phyloP scores from a whole-genome alignment of 1,140 invertebrate genomes.

The Macrobrachium rosenbergii region DNA sequence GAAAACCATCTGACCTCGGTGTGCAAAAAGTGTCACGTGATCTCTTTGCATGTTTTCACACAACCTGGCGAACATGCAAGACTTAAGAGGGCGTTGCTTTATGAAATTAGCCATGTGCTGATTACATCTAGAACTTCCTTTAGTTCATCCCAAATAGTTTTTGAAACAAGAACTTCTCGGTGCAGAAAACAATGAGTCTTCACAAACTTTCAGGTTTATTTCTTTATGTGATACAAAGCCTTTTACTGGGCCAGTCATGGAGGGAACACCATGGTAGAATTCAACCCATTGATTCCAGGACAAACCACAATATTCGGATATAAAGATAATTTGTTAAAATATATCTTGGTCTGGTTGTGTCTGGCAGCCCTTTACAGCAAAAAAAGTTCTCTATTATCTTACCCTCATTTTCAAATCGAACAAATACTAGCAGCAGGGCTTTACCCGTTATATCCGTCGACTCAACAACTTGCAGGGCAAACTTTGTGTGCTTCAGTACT shows the following conservation, averaged over 20 bases:
- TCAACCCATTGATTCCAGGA: constrained; percentile 19
- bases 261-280: constrained; percentile 14
- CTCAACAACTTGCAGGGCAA: constrained; percentile 30
- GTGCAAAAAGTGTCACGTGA: constrained; percentile 18
- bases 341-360: constrained; percentile 17
- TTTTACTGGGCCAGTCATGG: constrained; percentile 22
- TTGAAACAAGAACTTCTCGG: too few relatives aligned
- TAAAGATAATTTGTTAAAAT: not conserved
- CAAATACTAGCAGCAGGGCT: too few relatives aligned
- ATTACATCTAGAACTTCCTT: too few relatives aligned
- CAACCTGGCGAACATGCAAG: too few relatives aligned
- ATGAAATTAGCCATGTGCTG: too few relatives aligned
- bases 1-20: constrained; percentile 34
- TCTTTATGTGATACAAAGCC: constrained; percentile 23
- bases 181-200: not conserved
- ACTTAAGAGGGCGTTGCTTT: too few relatives aligned
- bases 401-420: not conserved
- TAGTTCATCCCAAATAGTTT: too few relatives aligned
- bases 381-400: constrained; percentile 1
- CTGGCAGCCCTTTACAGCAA: constrained; percentile 7
- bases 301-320: constrained; percentile 25
- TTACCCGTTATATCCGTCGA: not conserved
- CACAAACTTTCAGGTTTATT: not conserved
- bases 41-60: constrained; percentile 39
- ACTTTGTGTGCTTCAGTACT: constrained; percentile 22